Evolutionary conservation across 1,140 invertebrate genomes (phyloP).

Genomic region (Rhynchophorus ferrugineus): DNA sequence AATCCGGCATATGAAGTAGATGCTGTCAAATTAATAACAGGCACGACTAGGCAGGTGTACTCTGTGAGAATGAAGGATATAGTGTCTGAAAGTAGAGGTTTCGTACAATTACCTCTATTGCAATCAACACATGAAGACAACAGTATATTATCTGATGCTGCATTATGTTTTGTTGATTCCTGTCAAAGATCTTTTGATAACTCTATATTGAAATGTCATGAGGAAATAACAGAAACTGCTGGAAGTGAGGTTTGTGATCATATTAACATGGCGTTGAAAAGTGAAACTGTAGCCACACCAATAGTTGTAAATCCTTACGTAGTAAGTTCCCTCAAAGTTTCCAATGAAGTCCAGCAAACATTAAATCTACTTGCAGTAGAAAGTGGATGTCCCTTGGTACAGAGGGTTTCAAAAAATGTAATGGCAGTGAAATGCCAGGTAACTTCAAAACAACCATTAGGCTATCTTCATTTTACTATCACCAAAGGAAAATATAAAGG

Average conservation of each 20-base stretch:
- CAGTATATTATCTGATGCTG: conserved; percentile 45
- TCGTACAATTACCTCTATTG: conserved; percentile 62
- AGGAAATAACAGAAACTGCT: conserved; percentile 34
- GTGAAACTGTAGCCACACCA: conserved; percentile 50
- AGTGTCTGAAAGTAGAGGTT: conserved; percentile 64
- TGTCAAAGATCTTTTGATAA: conserved; percentile 53
- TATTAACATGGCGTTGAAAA: conserved; percentile 60
- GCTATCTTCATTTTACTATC: conserved; percentile 68
- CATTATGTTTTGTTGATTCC: conserved; percentile 60
- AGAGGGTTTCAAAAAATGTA: conserved; percentile 67
- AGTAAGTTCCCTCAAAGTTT: conserved; percentile 56
- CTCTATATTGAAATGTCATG: conserved; percentile 51
- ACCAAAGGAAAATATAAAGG: conserved; percentile 48
- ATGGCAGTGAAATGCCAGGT: conserved; percentile 72
- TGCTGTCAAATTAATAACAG: conserved; percentile 61
- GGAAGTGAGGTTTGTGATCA: conserved; percentile 51
- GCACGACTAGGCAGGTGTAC: conserved; percentile 55
- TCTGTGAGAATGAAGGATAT: conserved; percentile 62
- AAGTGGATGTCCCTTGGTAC: conserved; percentile 61
- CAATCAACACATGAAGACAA: conserved; percentile 44
- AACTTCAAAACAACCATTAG: conserved; percentile 61
- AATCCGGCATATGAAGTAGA: conserved; percentile 58
- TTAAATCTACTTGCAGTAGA: conserved; percentile 58
- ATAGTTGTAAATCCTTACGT: conserved; percentile 58
- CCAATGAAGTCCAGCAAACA: conserved; percentile 58